A percentile compares a stretch with the other conserved stretches of the same genome.
phyloP scores from a whole-genome alignment of 2,113 vertebrate genomes.

The Oenanthe oenanthe region DNA sequence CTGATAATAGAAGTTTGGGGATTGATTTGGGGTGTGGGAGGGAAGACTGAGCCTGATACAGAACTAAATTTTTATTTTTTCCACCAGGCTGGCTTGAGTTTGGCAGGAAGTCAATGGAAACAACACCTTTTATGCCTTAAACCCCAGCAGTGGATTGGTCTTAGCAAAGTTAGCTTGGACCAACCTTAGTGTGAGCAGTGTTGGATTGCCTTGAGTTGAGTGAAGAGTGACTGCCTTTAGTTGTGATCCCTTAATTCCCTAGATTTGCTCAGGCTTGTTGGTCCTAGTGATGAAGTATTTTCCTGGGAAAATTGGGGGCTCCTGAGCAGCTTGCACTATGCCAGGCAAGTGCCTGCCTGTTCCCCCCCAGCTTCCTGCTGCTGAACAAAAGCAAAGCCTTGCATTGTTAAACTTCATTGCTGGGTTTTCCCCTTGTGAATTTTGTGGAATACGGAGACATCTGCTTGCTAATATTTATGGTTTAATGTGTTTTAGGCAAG shows the following conservation, averaged over 20 bases:
- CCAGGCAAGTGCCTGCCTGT: fast-evolving
- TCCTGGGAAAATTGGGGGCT: background rate
- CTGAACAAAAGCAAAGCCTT: background rate
- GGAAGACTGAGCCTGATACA: background rate
- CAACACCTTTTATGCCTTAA: background rate
- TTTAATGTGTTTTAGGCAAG: background rate
- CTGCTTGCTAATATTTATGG: background rate
- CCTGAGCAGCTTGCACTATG: fast-evolving
- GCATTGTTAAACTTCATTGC: background rate
- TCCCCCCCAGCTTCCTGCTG: background rate
- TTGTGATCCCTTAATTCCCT: background rate
- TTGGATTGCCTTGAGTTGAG: background rate
- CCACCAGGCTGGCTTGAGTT: background rate
- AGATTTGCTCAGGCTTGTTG: background rate
- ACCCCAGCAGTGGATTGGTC: background rate
- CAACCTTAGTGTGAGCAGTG: background rate
- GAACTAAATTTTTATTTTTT: background rate
- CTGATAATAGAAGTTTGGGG: background rate
- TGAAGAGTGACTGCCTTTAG: background rate
- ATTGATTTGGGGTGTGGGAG: background rate
- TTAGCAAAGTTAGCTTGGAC: background rate
- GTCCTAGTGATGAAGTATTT: background rate
- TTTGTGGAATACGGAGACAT: background rate
- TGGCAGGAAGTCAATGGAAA: background rate
- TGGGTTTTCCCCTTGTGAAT: background rate